Evolutionary conservation across 1,140 invertebrate genomes (phyloP).

Genomic region (Lithobius niger): DNA sequence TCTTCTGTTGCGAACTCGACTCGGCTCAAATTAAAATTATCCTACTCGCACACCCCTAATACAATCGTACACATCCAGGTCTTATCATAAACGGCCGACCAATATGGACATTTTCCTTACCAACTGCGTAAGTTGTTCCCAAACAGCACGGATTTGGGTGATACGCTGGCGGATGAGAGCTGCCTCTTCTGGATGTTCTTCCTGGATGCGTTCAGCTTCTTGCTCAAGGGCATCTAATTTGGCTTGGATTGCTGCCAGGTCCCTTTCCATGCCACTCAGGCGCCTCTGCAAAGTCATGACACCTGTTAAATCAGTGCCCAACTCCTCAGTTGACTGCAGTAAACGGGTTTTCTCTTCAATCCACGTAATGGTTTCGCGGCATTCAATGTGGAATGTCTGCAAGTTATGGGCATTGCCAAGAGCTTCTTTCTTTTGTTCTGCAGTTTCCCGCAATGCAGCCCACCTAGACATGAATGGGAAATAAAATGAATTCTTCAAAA

Average conservation of each 20-base stretch:
- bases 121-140: slow-evolving; percentile 95
- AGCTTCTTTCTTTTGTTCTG: slow-evolving; percentile 85
- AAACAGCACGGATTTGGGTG: slow-evolving; percentile 75
- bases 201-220: slow-evolving; percentile 80
- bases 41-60: too few relatives aligned
- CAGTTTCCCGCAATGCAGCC: slow-evolving; percentile 72
- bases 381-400: slow-evolving; percentile 99
- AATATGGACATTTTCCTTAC: slow-evolving; percentile 32
- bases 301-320: slow-evolving; percentile 89
- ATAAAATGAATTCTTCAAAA: too few relatives aligned
- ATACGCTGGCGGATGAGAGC: slow-evolving; percentile 80
- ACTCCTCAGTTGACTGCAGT: slow-evolving; percentile 77
- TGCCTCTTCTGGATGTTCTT: slow-evolving; percentile 92
- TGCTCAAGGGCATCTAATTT: slow-evolving; percentile 84
- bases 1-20: too few relatives aligned
- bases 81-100: too few relatives aligned
- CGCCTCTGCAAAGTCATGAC: slow-evolving; percentile 65
- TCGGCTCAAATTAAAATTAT: too few relatives aligned
- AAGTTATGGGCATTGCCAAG: slow-evolving; percentile 92
- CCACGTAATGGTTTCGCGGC: slow-evolving; percentile 96
- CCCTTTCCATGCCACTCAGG: slow-evolving; percentile 94
- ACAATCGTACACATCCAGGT: too few relatives aligned
- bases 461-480: slow-evolving; percentile 53
- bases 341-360: slow-evolving; percentile 99
- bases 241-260: slow-evolving; percentile 94